phyloP scores from a whole-genome alignment of 2,113 vertebrate genomes.

The Micronycteris hirsuta region DNA sequence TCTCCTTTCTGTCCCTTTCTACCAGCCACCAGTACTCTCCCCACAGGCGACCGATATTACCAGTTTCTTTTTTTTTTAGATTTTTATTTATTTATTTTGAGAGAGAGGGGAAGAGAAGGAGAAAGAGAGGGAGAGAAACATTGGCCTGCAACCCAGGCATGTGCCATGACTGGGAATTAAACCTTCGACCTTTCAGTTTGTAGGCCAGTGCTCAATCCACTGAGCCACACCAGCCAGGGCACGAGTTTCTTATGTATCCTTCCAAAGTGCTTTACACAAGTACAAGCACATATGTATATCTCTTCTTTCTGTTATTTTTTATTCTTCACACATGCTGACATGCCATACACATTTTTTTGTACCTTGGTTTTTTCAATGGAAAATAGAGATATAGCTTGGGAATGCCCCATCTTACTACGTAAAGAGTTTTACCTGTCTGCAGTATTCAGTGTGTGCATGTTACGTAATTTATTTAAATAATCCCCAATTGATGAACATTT shows the following conservation, averaged over 20 bases:
- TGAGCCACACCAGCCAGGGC: too few species aligned
- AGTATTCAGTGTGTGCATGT: background rate
- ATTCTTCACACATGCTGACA: background rate
- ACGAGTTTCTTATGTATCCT: background rate
- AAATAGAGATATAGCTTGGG: background rate
- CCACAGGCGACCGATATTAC: background rate
- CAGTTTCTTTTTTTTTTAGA: too few species aligned
- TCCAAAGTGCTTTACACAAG: background rate
- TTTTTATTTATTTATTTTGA: too few species aligned
- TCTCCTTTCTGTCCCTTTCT: background rate
- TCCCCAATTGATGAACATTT: background rate
- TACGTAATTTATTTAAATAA: background rate
- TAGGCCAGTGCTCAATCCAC: too few species aligned
- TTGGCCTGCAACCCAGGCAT: too few species aligned
- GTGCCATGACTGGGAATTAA: too few species aligned
- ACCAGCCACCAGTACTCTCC: background rate
- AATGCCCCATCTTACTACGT: background rate
- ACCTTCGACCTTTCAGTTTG: too few species aligned
- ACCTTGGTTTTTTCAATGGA: background rate
- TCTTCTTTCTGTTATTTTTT: background rate
- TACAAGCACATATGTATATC: background rate
- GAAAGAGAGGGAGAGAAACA: too few species aligned
- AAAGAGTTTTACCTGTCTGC: too few species aligned
- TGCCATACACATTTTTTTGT: background rate
- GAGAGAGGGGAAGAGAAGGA: too few species aligned